A percentile compares a stretch with the other conserved stretches of the same genome.
These are phyloP conservation scores for Epizoanthus illoricatus DNA, from an alignment of 92 coral and sea anemone species.

Conservation along the genomic window DNA sequence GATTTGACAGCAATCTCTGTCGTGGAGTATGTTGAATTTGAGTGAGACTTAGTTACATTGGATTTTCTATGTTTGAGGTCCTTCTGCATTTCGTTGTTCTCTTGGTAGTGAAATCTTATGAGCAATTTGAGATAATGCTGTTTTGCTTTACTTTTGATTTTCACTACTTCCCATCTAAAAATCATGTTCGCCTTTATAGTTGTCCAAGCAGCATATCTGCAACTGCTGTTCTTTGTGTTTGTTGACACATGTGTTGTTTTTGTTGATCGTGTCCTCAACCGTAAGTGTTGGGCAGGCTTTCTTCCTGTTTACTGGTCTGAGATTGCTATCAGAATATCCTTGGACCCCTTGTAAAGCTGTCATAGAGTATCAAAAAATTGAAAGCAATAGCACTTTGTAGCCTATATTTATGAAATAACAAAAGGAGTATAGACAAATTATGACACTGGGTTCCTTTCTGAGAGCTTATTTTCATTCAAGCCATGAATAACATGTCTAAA, in stretches of 20 bases:
- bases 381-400: too few species aligned
- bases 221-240: neutral
- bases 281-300: slow-evolving; percentile 5
- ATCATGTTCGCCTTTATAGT: neutral
- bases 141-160: neutral
- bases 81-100: neutral
- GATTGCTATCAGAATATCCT: neutral
- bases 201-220: neutral
- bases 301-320: slow-evolving; percentile 6
- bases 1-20: neutral
- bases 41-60: too few species aligned
- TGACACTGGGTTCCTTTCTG: too few species aligned
- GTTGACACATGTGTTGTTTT: neutral
- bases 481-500: too few species aligned
- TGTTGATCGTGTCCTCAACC: slow-evolving; percentile 5
- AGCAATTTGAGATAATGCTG: neutral
- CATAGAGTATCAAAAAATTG: too few species aligned
- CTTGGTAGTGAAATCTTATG: neutral
- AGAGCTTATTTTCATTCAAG: too few species aligned
- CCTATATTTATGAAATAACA: too few species aligned
- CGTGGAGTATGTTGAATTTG: too few species aligned
- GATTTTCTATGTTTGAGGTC: too few species aligned
- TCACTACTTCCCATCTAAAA: neutral
- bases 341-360: too few species aligned
- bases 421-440: too few species aligned